These are phyloP conservation scores for Melanitta fusca DNA, from an alignment of 2,797 vertebrate genomes.

Conservation along the genomic window DNA sequence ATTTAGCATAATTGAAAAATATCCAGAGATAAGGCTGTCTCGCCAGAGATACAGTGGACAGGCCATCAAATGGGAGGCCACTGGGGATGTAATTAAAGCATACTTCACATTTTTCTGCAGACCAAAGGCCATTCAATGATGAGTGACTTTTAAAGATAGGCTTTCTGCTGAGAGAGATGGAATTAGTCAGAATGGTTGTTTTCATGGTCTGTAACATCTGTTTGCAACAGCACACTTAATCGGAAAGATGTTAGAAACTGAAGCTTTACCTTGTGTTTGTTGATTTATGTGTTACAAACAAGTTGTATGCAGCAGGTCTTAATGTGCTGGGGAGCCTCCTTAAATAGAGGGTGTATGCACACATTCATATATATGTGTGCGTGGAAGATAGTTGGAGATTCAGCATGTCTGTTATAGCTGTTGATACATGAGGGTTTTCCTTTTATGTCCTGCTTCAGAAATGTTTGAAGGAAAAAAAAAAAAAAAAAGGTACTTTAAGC, in stretches of 20 bases:
- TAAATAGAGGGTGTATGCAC: neutral
- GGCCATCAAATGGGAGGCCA: slow-evolving; percentile 61
- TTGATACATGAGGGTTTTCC: neutral
- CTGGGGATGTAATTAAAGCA: slow-evolving; percentile 65
- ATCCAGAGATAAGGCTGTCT: slow-evolving; percentile 70
- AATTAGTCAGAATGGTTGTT: slow-evolving; percentile 65
- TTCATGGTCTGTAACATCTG: slow-evolving; percentile 59
- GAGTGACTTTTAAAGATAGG: slow-evolving; percentile 63
- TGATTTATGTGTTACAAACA: neutral
- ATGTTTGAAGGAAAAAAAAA: neutral
- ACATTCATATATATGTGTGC: neutral
- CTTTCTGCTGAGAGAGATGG: slow-evolving; percentile 41
- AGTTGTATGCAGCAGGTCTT: neutral
- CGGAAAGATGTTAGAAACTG: slow-evolving; percentile 32
- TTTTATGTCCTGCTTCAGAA: neutral
- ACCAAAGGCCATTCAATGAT: slow-evolving; percentile 51
- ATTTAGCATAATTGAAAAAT: slow-evolving; percentile 67
- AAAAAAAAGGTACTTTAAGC: neutral
- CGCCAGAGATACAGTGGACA: slow-evolving; percentile 59
- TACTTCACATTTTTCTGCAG: slow-evolving; percentile 72
- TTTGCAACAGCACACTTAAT: slow-evolving; percentile 33
- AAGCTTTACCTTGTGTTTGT: slow-evolving; percentile 1
- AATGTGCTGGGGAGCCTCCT: neutral
- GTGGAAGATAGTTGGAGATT: neutral
- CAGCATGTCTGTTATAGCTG: neutral